Evolutionary conservation across 2,888 invertebrate species (phyloP).

Genomic region (Agrochola macilenta): DNA sequence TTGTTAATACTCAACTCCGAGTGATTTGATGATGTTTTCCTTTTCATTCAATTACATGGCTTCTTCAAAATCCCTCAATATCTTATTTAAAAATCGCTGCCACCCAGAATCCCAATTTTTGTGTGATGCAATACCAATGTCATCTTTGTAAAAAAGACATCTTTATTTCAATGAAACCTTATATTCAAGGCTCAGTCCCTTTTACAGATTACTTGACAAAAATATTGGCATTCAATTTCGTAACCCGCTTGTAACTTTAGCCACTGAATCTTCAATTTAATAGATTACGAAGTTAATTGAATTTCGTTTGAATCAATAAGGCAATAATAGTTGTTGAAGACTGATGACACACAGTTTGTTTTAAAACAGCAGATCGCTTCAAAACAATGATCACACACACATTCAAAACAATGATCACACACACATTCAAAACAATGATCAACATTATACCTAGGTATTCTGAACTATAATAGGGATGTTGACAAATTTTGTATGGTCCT

Average conservation of each 20-base stretch:
- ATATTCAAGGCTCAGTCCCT: slow-evolving; percentile 39
- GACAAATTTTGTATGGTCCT: no score
- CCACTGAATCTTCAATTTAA: slow-evolving; percentile 64
- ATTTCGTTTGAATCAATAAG: slow-evolving; percentile 75
- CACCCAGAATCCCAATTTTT: slow-evolving; percentile 20
- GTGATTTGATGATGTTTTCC: not conserved
- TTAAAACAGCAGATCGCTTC: slow-evolving; percentile 30
- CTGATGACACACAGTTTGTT: slow-evolving; percentile 20
- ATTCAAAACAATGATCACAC: slow-evolving; percentile 9
- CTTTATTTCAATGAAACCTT: slow-evolving; percentile 48
- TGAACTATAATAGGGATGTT: not conserved
- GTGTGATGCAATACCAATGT: slow-evolving; percentile 22
- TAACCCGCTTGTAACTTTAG: slow-evolving; percentile 50
- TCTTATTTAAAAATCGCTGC: slow-evolving; percentile 14
- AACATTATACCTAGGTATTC: slow-evolving; percentile 15
- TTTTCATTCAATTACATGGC: slow-evolving; percentile 13
- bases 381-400: not conserved
- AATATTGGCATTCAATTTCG: slow-evolving; percentile 19
- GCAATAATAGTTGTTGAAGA: slow-evolving; percentile 65
- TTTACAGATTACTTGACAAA: slow-evolving; percentile 23
- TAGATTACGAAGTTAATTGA: slow-evolving; percentile 74
- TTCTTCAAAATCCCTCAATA: slow-evolving; percentile 9
- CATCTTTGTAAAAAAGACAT: slow-evolving; percentile 31
- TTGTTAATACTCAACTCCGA: slow-evolving; percentile 1
- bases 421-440: slow-evolving; percentile 23